Evolutionary conservation across 92 coral and sea anemone species (phyloP).

Genomic region (Epizoanthus ramosus): DNA sequence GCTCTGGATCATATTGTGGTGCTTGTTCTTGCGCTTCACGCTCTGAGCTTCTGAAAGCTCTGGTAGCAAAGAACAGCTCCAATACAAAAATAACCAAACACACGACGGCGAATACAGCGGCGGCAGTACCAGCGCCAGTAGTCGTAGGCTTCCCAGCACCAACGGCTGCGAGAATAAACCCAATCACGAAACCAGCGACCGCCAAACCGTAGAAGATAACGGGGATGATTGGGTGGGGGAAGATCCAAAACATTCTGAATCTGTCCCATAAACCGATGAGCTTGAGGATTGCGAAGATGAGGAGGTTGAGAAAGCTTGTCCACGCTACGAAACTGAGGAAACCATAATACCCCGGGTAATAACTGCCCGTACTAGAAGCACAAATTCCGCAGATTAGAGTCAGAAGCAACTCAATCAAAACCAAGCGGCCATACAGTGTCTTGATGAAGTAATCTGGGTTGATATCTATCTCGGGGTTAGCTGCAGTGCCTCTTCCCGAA

Average conservation of each 20-base stretch:
- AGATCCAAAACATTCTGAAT: slow-evolving; percentile 73
- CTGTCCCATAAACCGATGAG: slow-evolving; percentile 86
- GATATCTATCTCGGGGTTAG: slow-evolving; percentile 1
- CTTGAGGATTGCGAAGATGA: slow-evolving; percentile 84
- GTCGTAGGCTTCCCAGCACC: no score
- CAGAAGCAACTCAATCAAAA: slow-evolving; percentile 58
- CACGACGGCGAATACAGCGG: slow-evolving; percentile 80
- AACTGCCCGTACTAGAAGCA: slow-evolving; percentile 7
- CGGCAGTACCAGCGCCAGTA: slow-evolving; percentile 74
- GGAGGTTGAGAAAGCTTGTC: slow-evolving; percentile 82
- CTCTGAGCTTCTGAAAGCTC: slow-evolving; percentile 67
- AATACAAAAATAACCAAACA: slow-evolving; percentile 68
- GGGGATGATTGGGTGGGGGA: slow-evolving; percentile 74
- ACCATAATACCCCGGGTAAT: slow-evolving; percentile 45
- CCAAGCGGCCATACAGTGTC: slow-evolving; percentile 58
- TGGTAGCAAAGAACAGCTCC: slow-evolving; percentile 75
- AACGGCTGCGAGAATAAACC: slow-evolving; percentile 63
- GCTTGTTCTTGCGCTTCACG: slow-evolving; percentile 70
- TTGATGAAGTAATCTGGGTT: slow-evolving; percentile 35
- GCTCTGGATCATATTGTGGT: slow-evolving; percentile 34
- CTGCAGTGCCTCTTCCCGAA: background rate
- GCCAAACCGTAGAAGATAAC: slow-evolving; percentile 67
- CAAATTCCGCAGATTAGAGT: slow-evolving; percentile 72
- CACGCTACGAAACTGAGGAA: slow-evolving; percentile 87
- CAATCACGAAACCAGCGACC: slow-evolving; percentile 72